Conservation (phyloP, 2,113 vertebrate species). For the Physeter macrocephalus region DNA sequence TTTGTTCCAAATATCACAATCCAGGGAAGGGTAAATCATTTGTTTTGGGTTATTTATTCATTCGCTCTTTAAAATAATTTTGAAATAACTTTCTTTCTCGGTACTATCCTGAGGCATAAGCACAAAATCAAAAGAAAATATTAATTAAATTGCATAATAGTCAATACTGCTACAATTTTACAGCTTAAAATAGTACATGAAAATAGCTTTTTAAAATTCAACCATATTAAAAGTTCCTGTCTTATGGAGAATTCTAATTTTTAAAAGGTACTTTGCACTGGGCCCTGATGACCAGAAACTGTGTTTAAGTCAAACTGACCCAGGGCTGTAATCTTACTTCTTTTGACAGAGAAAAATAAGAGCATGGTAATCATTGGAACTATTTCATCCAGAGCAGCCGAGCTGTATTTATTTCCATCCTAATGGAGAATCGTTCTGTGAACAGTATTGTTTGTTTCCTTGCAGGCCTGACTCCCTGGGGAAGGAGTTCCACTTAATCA, state of each 20-base stretch:
- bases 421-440: background rate
- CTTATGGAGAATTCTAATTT: background rate
- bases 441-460: background rate
- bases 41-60: background rate
- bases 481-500: constrained; percentile 4
- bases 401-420: constrained; percentile 16
- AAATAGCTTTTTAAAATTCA: background rate
- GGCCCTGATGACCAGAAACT: constrained; percentile 4
- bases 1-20: background rate
- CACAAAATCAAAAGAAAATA: background rate
- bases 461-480: background rate
- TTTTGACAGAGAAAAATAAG: constrained; percentile 29
- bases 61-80: background rate
- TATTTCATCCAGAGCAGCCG: background rate
- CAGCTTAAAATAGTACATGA: background rate
- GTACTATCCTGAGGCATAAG: background rate
- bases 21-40: background rate
- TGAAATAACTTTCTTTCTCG: background rate
- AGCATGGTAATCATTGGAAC: background rate
- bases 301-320: constrained; percentile 61
- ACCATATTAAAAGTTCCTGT: background rate
- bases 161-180: background rate
- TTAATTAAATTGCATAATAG: background rate
- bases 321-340: constrained; percentile 2
- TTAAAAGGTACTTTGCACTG: background rate